phyloP scores from a whole-genome alignment of 2,888 invertebrate species.

The Ryuthela nishihirai region DNA sequence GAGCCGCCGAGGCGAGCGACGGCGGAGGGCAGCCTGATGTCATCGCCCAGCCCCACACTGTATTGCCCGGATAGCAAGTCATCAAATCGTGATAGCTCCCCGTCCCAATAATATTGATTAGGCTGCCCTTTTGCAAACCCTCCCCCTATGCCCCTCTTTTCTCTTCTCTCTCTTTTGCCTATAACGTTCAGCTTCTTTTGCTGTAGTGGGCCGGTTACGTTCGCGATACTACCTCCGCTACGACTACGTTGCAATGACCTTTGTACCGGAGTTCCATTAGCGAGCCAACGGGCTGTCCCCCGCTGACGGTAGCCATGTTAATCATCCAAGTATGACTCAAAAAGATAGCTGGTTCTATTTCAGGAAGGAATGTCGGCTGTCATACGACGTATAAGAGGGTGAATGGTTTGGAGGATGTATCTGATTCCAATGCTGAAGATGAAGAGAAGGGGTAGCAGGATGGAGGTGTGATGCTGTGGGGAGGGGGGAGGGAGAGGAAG shows the following conservation, averaged over 20 bases:
- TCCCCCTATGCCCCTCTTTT: constrained; percentile 16
- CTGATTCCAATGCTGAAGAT: no score
- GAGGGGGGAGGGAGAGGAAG: no score
- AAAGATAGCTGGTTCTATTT: no score
- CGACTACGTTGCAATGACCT: constrained; percentile 15
- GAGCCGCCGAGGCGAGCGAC: constrained; percentile 21
- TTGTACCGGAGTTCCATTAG: constrained; percentile 22
- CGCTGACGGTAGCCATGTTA: no score
- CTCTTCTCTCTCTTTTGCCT: constrained; percentile 11
- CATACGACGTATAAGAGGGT: no score
- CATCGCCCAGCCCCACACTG: constrained; percentile 19
- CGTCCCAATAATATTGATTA: constrained; percentile 37
- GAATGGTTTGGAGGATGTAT: no score
- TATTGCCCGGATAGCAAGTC: constrained; percentile 23
- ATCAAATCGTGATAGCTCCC: constrained; percentile 32
- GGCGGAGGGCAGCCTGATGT: constrained; percentile 24
- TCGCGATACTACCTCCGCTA: constrained; percentile 3
- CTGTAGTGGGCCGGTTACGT: background rate
- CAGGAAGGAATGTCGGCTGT: no score
- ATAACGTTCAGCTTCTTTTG: constrained; percentile 1
- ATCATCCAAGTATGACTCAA: no score
- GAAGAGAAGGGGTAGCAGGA: no score
- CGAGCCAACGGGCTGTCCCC: constrained; percentile 2
- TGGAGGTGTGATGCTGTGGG: no score
- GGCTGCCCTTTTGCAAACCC: constrained; percentile 11